phyloP scores from a whole-genome alignment of 2,888 invertebrate genomes.

The Exocentrus adspersus region DNA sequence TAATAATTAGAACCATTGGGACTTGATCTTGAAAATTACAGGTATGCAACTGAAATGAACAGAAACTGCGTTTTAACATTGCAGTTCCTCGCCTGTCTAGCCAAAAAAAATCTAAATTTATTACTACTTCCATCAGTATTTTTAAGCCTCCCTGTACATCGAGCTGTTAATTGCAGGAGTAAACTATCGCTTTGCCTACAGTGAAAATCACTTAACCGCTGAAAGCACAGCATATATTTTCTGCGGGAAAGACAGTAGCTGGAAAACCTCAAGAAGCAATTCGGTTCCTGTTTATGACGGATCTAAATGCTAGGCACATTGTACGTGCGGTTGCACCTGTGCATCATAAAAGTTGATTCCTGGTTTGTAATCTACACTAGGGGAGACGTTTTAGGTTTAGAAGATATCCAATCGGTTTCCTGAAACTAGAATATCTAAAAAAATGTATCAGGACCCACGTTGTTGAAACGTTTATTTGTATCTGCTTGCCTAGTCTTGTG shows the following conservation, averaged over 20 bases:
- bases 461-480: too few relatives aligned
- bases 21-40: too few relatives aligned
- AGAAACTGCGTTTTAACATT: too few relatives aligned
- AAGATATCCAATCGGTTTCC: too few relatives aligned
- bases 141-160: background rate
- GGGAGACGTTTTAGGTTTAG: too few relatives aligned
- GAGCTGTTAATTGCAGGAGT: background rate
- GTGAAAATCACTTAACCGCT: conserved; percentile 11
- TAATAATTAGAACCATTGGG: too few relatives aligned
- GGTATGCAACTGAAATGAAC: too few relatives aligned
- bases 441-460: too few relatives aligned
- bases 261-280: conserved; percentile 20
- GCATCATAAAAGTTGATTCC: background rate
- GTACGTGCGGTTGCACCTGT: conserved; percentile 18
- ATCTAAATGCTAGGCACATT: conserved; percentile 18
- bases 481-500: background rate
- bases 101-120: too few relatives aligned
- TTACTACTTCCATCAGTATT: too few relatives aligned
- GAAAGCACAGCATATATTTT: conserved; percentile 4
- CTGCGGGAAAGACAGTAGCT: conserved; percentile 11
- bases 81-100: too few relatives aligned
- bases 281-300: conserved; percentile 14
- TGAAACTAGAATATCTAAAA: too few relatives aligned
- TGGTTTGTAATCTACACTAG: conserved; percentile 2
- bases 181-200: conserved; percentile 3